Evolutionary conservation across 2,888 invertebrate genomes (phyloP).

Genomic region (Coelinius sp.): DNA sequence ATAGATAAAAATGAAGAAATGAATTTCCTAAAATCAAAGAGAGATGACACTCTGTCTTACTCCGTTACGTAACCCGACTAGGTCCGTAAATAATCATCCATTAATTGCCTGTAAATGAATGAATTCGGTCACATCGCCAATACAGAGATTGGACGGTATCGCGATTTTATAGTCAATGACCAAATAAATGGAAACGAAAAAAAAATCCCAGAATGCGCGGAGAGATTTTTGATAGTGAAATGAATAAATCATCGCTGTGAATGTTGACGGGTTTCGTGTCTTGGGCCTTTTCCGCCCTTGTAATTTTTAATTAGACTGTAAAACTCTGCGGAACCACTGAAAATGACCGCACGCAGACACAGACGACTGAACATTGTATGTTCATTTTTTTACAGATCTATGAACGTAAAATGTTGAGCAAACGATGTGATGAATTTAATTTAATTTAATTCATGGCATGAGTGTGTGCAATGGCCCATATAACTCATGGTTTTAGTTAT

Average conservation of each 20-base stretch:
- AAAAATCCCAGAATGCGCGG: constrained; percentile 21
- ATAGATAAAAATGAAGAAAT: constrained; percentile 29
- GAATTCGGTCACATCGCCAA: constrained; percentile 37
- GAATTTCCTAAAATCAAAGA: constrained; percentile 34
- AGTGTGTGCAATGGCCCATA: too few species aligned
- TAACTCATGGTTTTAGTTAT: background rate
- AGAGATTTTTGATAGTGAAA: constrained; percentile 3
- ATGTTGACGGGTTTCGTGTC: constrained; percentile 44
- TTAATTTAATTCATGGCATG: too few species aligned
- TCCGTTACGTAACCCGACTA: constrained; percentile 24
- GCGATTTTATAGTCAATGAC: constrained; percentile 43
- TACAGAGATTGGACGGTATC: constrained; percentile 32
- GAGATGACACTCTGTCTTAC: constrained; percentile 25
- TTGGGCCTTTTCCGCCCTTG: background rate
- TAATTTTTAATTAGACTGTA: background rate
- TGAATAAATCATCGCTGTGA: constrained; percentile 44
- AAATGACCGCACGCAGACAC: background rate
- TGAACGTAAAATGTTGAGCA: constrained; percentile 27
- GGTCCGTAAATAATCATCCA: constrained; percentile 35
- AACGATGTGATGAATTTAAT: constrained; percentile 30
- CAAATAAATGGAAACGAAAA: constrained; percentile 29
- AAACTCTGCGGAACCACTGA: background rate
- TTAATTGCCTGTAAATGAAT: constrained; percentile 47
- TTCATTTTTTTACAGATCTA: constrained; percentile 21
- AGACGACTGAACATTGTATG: background rate